These are phyloP conservation scores for Alethe castanea DNA, from an alignment of 2,113 vertebrate species.

Conservation along the genomic window DNA sequence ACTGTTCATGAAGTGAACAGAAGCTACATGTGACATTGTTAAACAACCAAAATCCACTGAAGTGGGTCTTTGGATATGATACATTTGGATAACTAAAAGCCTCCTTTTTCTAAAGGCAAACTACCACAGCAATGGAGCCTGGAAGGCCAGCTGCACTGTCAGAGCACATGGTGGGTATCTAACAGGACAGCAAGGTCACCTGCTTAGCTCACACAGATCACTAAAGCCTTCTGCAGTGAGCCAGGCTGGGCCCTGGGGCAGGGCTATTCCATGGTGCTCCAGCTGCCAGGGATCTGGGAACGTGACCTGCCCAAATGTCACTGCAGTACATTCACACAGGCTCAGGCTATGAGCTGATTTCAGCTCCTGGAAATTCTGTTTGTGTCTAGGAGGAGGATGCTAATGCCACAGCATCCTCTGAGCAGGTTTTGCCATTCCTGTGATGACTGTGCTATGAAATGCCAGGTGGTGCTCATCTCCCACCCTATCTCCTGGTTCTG, in stretches of 20 bases:
- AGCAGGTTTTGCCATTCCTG: not conserved
- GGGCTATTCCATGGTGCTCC: not conserved
- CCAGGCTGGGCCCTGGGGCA: not conserved
- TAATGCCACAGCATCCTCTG: not conserved
- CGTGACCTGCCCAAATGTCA: not conserved
- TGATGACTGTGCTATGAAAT: not conserved
- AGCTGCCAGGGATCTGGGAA: not conserved
- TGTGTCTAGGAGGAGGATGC: not conserved
- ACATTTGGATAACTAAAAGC: not conserved
- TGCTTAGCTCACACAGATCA: not conserved
- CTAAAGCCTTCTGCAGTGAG: not conserved
- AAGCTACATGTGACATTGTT: not conserved
- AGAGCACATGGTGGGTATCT: fast-evolving
- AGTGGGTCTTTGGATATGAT: not conserved
- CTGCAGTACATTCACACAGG: not conserved
- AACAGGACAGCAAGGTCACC: not conserved
- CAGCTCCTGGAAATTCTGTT: not conserved
- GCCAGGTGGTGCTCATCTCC: slow-evolving; percentile 5
- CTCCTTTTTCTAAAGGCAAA: not conserved
- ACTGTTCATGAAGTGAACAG: not conserved
- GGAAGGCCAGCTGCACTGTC: not conserved
- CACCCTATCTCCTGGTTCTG: not conserved
- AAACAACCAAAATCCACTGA: not conserved
- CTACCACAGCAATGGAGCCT: not conserved
- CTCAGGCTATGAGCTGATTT: not conserved